phyloP scores from a whole-genome alignment of 1,140 invertebrate species.

The Dendrolimus punctatus region DNA sequence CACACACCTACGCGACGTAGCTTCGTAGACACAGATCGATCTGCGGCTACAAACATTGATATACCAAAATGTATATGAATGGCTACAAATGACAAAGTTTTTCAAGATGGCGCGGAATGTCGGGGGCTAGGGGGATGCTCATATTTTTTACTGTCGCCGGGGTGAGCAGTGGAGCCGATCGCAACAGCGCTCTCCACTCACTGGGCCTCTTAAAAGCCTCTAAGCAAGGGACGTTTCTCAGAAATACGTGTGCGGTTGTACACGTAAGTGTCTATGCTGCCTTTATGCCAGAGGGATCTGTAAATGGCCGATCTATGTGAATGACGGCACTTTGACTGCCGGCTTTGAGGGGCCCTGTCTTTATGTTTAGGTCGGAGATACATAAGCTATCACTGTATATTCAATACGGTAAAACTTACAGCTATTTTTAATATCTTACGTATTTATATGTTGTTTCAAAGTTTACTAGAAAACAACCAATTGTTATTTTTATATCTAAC shows the following conservation, averaged over 20 bases:
- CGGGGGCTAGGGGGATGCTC: constrained; percentile 49
- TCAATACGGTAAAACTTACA: too few species aligned
- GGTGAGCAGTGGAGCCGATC: constrained; percentile 69
- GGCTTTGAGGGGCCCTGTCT: constrained; percentile 7
- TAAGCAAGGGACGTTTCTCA: constrained; percentile 41
- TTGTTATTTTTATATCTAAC: too few species aligned
- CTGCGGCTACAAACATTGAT: constrained; percentile 49
- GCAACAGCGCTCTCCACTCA: constrained; percentile 64
- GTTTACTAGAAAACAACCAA: too few species aligned
- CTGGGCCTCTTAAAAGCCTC: constrained; percentile 63
- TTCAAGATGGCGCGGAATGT: constrained; percentile 60
- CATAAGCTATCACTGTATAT: too few species aligned
- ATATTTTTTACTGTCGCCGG: constrained; percentile 71
- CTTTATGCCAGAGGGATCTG: constrained; percentile 21
- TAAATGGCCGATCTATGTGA: constrained; percentile 29
- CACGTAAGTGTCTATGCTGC: constrained; percentile 42
- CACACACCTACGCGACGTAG: constrained; percentile 39
- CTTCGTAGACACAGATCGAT: constrained; percentile 65
- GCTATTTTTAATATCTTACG: too few species aligned
- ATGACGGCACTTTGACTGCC: constrained; percentile 12
- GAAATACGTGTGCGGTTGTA: constrained; percentile 35
- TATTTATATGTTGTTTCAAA: too few species aligned
- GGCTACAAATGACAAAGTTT: constrained; percentile 69
- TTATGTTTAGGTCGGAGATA: not conserved
- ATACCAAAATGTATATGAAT: not conserved